Evolutionary conservation across 2,888 invertebrate genomes (phyloP).

Genomic region (Chaetogeoica ovagalla): DNA sequence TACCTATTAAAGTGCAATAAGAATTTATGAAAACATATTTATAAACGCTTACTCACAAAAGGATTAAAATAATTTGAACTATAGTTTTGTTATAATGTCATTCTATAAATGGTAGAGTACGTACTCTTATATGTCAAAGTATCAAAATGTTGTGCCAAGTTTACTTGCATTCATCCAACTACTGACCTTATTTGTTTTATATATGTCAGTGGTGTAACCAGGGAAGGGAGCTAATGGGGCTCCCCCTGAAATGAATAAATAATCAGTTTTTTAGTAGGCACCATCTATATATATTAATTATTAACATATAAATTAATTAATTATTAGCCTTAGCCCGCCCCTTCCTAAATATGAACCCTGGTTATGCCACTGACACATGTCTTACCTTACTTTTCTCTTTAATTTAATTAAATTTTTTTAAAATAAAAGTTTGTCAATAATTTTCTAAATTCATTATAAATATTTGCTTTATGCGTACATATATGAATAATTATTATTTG

Average conservation of each 20-base stretch:
- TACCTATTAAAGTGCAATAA: too few species aligned
- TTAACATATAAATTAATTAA: too few species aligned
- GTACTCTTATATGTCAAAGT: conserved; percentile 25
- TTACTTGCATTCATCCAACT: conserved; percentile 33
- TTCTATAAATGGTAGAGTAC: conserved; percentile 41
- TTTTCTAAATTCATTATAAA: background rate
- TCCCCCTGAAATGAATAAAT: too few species aligned
- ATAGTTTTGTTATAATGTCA: conserved; percentile 46
- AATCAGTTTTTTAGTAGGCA: too few species aligned
- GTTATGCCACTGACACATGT: too few species aligned
- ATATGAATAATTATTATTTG: background rate
- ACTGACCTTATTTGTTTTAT: conserved; percentile 46
- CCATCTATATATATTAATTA: too few species aligned
- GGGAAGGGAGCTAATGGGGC: too few species aligned
- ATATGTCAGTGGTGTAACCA: too few species aligned
- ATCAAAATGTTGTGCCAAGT: conserved; percentile 43
- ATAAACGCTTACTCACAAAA: too few species aligned
- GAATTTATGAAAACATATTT: too few species aligned
- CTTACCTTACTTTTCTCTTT: background rate
- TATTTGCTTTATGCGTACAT: background rate
- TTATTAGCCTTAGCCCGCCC: too few species aligned
- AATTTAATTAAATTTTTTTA: background rate
- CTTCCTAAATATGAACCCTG: too few species aligned
- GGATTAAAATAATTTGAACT: conserved; percentile 29
- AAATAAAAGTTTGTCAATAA: background rate